A percentile compares a stretch with the other conserved stretches of the same genome.
These are phyloP conservation scores for Valencia hispanica DNA, from an alignment of 2,797 vertebrate genomes.

Conservation along the genomic window DNA sequence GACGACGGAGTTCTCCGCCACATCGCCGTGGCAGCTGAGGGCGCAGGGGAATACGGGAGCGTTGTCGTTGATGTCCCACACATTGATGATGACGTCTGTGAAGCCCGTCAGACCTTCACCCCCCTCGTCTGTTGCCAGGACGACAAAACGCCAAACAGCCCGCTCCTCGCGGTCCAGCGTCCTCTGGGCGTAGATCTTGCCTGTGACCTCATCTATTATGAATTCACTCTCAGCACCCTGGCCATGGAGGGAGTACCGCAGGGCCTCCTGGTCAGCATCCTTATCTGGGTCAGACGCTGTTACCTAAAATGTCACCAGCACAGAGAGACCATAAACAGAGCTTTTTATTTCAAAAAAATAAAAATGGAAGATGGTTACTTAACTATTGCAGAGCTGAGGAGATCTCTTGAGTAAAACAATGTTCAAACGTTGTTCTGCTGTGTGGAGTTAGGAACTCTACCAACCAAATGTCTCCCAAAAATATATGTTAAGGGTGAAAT, in stretches of 20 bases:
- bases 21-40: conserved; percentile 84
- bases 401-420: conserved; percentile 36
- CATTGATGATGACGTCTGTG: conserved; percentile 90
- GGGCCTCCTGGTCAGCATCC: conserved; percentile 83
- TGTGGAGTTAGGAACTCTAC: not conserved
- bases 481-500: not conserved
- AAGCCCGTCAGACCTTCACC: conserved; percentile 93
- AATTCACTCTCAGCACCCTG: conserved; percentile 88
- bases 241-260: conserved; percentile 91
- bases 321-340: not conserved
- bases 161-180: conserved; percentile 87
- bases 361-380: conserved; percentile 34
- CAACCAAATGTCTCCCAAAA: not conserved
- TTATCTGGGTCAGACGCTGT: conserved; percentile 90
- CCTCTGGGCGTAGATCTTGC: conserved; percentile 88
- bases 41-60: conserved; percentile 85
- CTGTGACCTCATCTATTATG: conserved; percentile 88
- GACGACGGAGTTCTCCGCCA: conserved; percentile 84
- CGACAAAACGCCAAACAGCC: conserved; percentile 90
- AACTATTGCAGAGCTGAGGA: conserved; percentile 46
- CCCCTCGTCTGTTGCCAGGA: conserved; percentile 89
- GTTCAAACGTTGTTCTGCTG: conserved; percentile 1
- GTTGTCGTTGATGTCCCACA: conserved; percentile 93
- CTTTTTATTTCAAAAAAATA: not conserved
- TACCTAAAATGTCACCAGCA: conserved; percentile 79